Conservation (phyloP, 2,888 invertebrate genomes). For the Arrhopalites spinosus region DNA sequence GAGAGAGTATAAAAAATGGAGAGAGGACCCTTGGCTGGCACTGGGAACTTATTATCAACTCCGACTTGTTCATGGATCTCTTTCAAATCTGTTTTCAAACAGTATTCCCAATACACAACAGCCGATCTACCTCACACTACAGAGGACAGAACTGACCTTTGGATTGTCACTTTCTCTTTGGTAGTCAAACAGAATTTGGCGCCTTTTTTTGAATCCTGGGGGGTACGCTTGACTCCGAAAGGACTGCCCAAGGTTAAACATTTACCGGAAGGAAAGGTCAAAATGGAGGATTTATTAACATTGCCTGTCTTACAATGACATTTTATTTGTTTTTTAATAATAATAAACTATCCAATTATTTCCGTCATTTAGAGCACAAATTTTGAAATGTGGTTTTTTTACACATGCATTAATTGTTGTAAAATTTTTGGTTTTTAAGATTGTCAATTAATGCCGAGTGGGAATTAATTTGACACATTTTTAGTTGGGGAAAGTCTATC, state of each 20-base stretch:
- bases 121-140: conserved; percentile 21
- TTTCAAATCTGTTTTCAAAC: conserved; percentile 31
- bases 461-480: too few relatives aligned
- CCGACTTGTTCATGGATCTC: conserved; percentile 35
- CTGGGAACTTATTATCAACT: conserved; percentile 36
- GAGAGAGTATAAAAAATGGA: conserved; percentile 13
- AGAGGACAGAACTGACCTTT: conserved; percentile 36
- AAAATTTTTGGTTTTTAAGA: too few relatives aligned
- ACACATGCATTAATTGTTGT: too few relatives aligned
- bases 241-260: background rate
- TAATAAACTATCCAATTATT: too few relatives aligned
- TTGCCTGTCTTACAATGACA: too few relatives aligned
- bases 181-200: conserved; percentile 33
- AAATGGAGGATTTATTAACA: conserved; percentile 11
- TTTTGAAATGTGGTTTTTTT: too few relatives aligned
- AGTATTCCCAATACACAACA: conserved; percentile 7
- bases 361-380: too few relatives aligned
- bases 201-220: conserved; percentile 34
- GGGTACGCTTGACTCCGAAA: conserved; percentile 9
- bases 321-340: too few relatives aligned
- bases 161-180: conserved; percentile 33
- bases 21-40: conserved; percentile 23
- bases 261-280: background rate
- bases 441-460: too few relatives aligned
- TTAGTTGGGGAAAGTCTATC: too few relatives aligned